phyloP scores from a whole-genome alignment of 1,140 invertebrate genomes.

The Dreissena rostriformis region DNA sequence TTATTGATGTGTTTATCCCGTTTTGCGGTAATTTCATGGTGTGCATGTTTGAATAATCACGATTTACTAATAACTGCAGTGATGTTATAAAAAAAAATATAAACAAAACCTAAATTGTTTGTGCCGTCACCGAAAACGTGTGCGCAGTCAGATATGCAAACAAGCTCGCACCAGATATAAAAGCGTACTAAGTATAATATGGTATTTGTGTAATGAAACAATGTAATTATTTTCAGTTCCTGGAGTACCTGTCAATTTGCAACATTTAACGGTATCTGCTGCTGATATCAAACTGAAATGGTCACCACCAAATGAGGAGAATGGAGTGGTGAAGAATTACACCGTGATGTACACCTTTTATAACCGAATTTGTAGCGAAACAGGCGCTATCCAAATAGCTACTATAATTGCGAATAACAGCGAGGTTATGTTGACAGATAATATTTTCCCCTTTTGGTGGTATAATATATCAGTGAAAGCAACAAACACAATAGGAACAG shows the following conservation, averaged over 20 bases:
- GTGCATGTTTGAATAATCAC: too few species aligned
- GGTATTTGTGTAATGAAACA: too few species aligned
- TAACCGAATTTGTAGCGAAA: background rate
- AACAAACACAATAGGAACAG: background rate
- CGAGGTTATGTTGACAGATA: background rate
- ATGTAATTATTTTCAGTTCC: background rate
- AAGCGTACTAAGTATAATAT: too few species aligned
- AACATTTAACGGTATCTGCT: background rate
- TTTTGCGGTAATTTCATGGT: too few species aligned
- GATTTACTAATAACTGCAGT: too few species aligned
- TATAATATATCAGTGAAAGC: constrained; percentile 8
- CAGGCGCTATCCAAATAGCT: background rate
- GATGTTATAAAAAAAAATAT: too few species aligned
- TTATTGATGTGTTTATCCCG: too few species aligned
- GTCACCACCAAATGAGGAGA: constrained; percentile 1
- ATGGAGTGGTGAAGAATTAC: constrained; percentile 17
- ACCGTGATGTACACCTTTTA: constrained; percentile 1
- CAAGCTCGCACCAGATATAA: too few species aligned
- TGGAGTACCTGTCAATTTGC: background rate
- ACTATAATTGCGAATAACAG: background rate
- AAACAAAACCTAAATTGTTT: too few species aligned
- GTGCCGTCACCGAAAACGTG: too few species aligned
- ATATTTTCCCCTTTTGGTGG: constrained; percentile 5
- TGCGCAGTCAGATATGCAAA: too few species aligned
- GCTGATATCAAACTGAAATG: background rate